These are phyloP conservation scores for Echinarachnius parma DNA, from an alignment of 53 echinoderm and acorn worm genomes.

Conservation along the genomic window DNA sequence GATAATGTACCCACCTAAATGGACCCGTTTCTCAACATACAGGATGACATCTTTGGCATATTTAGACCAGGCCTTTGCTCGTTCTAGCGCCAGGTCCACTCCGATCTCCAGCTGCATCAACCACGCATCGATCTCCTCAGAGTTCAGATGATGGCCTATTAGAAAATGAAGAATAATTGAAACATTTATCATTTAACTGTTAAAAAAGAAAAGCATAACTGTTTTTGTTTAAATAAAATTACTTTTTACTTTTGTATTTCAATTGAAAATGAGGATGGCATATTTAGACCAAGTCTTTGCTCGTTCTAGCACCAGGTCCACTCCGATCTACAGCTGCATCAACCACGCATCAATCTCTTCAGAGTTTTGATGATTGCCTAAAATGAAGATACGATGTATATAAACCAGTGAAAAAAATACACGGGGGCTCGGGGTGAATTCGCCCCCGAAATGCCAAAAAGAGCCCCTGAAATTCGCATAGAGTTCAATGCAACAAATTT, in stretches of 20 bases:
- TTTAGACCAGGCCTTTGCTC: constrained; percentile 96
- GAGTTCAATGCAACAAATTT: too few relatives aligned
- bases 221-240: too few relatives aligned
- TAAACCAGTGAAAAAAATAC: too few relatives aligned
- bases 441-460: too few relatives aligned
- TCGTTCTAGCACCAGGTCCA: constrained; percentile 83
- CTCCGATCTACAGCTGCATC: constrained; percentile 75
- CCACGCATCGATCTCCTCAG: constrained; percentile 74
- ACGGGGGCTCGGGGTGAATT: too few relatives aligned
- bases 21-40: constrained; percentile 92
- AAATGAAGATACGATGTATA: too few relatives aligned
- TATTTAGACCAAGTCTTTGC: constrained; percentile 98
- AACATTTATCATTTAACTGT: too few relatives aligned
- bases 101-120: constrained; percentile 78
- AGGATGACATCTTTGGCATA: constrained; percentile 97
- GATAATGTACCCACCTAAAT: constrained; percentile 61
- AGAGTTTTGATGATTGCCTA: constrained; percentile 53
- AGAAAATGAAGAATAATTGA: too few relatives aligned
- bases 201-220: too few relatives aligned
- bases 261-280: too few relatives aligned
- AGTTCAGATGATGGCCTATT: constrained; percentile 54
- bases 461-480: too few relatives aligned
- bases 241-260: too few relatives aligned
- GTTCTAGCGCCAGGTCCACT: constrained; percentile 81
- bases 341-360: constrained; percentile 76